These are phyloP conservation scores for Agrotis segetum DNA, from an alignment of 2,888 invertebrate genomes.

Conservation along the genomic window DNA sequence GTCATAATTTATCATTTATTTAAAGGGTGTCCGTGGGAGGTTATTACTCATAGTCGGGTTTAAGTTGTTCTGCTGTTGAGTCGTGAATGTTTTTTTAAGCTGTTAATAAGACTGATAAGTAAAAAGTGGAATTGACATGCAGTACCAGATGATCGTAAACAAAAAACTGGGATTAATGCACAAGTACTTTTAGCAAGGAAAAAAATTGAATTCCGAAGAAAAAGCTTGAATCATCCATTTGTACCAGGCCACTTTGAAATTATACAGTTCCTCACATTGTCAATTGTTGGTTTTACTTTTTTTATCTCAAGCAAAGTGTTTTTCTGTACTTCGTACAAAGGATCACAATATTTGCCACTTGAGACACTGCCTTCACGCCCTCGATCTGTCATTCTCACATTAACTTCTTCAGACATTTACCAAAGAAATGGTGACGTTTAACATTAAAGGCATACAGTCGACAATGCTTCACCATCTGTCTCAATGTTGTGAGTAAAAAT, in stretches of 20 bases:
- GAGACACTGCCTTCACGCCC: slow-evolving; percentile 64
- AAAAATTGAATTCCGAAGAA: slow-evolving; percentile 4
- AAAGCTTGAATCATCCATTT: slow-evolving; percentile 45
- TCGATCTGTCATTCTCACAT: slow-evolving; percentile 71
- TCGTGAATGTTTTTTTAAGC: slow-evolving; percentile 29
- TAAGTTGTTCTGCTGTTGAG: slow-evolving; percentile 13
- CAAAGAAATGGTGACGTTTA: slow-evolving; percentile 49
- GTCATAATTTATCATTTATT: slow-evolving; percentile 55
- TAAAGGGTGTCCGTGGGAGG: slow-evolving; percentile 46
- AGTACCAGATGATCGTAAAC: slow-evolving; percentile 16
- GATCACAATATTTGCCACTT: slow-evolving; percentile 72
- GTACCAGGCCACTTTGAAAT: slow-evolving; percentile 34
- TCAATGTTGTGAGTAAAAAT: slow-evolving; percentile 68
- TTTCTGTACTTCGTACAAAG: slow-evolving; percentile 68
- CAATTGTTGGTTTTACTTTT: slow-evolving; percentile 68
- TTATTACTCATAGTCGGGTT: slow-evolving; percentile 50
- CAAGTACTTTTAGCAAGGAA: background rate
- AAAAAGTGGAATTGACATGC: slow-evolving; percentile 26
- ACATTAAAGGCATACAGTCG: slow-evolving; percentile 56
- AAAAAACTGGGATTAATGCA: slow-evolving; percentile 18
- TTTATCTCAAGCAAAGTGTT: slow-evolving; percentile 73
- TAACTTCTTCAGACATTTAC: slow-evolving; percentile 53
- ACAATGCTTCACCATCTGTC: slow-evolving; percentile 44
- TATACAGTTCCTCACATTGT: slow-evolving; percentile 59
- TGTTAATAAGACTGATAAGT: slow-evolving; percentile 28